phyloP scores from a whole-genome alignment of 2,797 vertebrate genomes.

The Betta splendens region DNA sequence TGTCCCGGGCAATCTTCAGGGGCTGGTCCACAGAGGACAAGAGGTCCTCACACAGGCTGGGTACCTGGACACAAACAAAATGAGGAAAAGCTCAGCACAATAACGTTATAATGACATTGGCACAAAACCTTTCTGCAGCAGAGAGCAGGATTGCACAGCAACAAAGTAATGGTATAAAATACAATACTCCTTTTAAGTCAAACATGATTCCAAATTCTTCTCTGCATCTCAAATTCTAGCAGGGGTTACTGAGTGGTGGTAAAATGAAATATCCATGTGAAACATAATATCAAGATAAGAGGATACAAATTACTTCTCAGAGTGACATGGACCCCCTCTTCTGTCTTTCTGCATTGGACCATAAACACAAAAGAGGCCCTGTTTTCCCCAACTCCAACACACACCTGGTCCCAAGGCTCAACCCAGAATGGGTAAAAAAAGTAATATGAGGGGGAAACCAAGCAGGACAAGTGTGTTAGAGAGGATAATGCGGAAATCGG shows the following conservation, averaged over 20 bases:
- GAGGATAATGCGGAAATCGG: conserved; percentile 8
- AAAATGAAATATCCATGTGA: conserved; percentile 57
- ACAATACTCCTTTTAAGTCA: conserved; percentile 22
- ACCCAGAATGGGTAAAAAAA: conserved; percentile 22
- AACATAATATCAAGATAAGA: conserved; percentile 67
- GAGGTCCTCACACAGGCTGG: conserved; percentile 96
- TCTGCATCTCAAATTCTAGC: conserved; percentile 46
- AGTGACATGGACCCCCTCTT: conserved; percentile 59
- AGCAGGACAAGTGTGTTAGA: conserved; percentile 2
- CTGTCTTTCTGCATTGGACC: conserved; percentile 48
- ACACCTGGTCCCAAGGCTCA: conserved; percentile 67
- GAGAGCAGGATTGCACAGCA: conserved; percentile 4
- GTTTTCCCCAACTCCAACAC: conserved; percentile 48
- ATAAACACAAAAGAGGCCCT: conserved; percentile 72
- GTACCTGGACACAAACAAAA: conserved; percentile 83
- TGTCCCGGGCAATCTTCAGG: conserved; percentile 97
- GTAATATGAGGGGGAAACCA: not conserved
- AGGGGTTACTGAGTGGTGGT: conserved; percentile 16
- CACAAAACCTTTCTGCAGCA: conserved; percentile 19
- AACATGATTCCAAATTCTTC: conserved; percentile 16
- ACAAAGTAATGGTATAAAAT: conserved; percentile 24
- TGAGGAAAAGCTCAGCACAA: not conserved
- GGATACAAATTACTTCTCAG: conserved; percentile 76
- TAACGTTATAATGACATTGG: not conserved
- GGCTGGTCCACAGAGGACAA: conserved; percentile 99